phyloP scores from a whole-genome alignment of 2,888 invertebrate genomes.

The Pecten maximus region DNA sequence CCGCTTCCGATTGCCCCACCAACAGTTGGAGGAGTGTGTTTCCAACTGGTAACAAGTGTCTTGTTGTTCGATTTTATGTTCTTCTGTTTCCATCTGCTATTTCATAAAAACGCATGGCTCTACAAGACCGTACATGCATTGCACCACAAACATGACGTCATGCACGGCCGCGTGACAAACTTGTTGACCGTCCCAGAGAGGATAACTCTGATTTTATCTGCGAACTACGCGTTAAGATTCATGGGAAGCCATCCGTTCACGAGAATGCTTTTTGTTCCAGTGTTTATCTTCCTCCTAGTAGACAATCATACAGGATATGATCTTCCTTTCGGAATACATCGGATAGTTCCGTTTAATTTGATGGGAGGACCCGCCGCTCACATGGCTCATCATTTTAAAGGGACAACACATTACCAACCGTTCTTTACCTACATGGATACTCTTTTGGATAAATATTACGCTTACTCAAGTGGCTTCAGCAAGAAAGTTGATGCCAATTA shows the following conservation, averaged over 20 bases:
- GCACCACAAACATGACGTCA: constrained; percentile 75
- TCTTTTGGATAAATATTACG: constrained; percentile 46
- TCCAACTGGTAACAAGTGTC: constrained; percentile 68
- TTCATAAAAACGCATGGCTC: constrained; percentile 72
- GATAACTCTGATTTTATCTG: constrained; percentile 70
- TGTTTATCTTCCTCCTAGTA: constrained; percentile 71
- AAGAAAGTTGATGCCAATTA: neutral
- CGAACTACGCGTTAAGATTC: constrained; percentile 74
- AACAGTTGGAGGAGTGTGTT: constrained; percentile 58
- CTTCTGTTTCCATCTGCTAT: constrained; percentile 68
- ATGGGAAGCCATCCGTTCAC: constrained; percentile 75
- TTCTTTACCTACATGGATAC: constrained; percentile 76
- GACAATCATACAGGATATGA: constrained; percentile 79
- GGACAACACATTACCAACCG: constrained; percentile 73
- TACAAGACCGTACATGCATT: constrained; percentile 73
- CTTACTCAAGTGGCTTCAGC: neutral
- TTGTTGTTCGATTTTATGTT: constrained; percentile 74
- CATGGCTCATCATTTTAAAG: constrained; percentile 73
- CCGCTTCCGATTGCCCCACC: constrained; percentile 72
- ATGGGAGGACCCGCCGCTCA: constrained; percentile 73
- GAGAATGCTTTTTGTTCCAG: constrained; percentile 72
- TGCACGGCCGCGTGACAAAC: constrained; percentile 77
- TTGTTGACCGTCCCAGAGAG: constrained; percentile 73
- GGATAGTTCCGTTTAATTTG: constrained; percentile 71
- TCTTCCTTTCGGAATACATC: constrained; percentile 75